Evolutionary conservation across 2,888 invertebrate species (phyloP).

Genomic region (Lithophane ornitopus): DNA sequence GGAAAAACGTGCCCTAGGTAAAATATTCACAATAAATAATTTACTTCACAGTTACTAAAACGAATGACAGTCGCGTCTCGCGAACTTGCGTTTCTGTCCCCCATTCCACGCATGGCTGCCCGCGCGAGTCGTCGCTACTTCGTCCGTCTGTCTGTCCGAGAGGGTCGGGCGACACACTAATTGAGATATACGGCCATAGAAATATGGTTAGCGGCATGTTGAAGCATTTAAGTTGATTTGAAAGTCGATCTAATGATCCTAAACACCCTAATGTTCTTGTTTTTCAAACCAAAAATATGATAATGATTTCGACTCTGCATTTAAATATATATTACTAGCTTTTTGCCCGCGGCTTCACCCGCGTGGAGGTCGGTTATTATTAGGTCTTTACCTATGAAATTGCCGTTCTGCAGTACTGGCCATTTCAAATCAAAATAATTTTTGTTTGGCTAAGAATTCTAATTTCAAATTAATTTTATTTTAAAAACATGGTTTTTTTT

Average conservation of each 20-base stretch:
- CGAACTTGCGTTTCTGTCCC: neutral
- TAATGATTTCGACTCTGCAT: too few relatives aligned
- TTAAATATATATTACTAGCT: too few relatives aligned
- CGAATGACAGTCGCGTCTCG: constrained; percentile 5
- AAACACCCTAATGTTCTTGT: neutral
- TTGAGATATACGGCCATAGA: constrained; percentile 21
- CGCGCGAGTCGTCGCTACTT: neutral
- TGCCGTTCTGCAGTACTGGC: too few relatives aligned
- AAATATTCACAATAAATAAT: constrained; percentile 13
- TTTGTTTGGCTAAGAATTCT: too few relatives aligned
- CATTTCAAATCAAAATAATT: too few relatives aligned
- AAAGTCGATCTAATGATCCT: constrained; percentile 3
- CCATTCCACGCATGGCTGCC: constrained; percentile 25
- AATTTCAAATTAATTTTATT: too few relatives aligned
- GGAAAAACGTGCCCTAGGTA: too few relatives aligned
- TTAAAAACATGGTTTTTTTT: too few relatives aligned
- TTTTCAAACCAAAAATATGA: too few relatives aligned
- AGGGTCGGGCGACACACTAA: constrained; percentile 25
- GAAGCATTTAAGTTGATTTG: constrained; percentile 2
- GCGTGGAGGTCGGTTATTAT: too few relatives aligned
- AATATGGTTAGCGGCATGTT: constrained; percentile 11
- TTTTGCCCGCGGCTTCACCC: too few relatives aligned
- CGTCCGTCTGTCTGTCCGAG: constrained; percentile 6
- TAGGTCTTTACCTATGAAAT: too few relatives aligned
- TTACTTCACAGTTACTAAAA: neutral